phyloP scores from a whole-genome alignment of 1,140 invertebrate species.

The Micrasema minimum region DNA sequence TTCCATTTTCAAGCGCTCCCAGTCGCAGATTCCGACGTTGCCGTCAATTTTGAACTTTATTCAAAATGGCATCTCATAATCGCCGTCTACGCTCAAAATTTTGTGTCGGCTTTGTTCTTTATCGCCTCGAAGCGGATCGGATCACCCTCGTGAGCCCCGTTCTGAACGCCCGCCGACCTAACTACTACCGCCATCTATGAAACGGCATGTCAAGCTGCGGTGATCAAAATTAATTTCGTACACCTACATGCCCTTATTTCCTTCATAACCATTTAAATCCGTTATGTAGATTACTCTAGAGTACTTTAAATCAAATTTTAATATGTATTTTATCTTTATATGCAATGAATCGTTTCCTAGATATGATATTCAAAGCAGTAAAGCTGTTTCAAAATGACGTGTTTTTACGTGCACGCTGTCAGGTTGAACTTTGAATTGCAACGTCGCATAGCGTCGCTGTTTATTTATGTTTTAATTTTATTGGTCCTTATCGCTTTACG shows the following conservation, averaged over 20 bases:
- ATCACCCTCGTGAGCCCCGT: conserved; percentile 28
- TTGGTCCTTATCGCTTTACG: conserved; percentile 16
- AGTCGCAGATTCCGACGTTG: conserved; percentile 26
- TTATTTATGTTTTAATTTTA: conserved; percentile 34
- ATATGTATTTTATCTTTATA: too few relatives aligned
- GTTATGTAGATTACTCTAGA: too few relatives aligned
- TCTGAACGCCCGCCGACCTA: not conserved
- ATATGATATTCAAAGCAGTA: too few relatives aligned
- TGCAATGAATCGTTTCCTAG: too few relatives aligned
- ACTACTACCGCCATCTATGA: conserved; percentile 27
- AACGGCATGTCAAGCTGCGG: conserved; percentile 21
- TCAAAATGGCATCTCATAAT: conserved; percentile 29
- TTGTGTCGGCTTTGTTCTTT: conserved; percentile 29
- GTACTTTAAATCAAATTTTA: too few relatives aligned
- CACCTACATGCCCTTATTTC: not conserved
- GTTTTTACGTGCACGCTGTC: not conserved
- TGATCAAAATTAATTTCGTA: not conserved
- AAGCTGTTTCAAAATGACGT: too few relatives aligned
- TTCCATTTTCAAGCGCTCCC: conserved; percentile 25
- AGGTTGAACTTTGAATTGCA: conserved; percentile 30
- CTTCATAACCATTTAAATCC: too few relatives aligned
- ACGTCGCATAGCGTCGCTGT: conserved; percentile 25
- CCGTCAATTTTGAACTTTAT: conserved; percentile 30
- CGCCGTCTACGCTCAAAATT: conserved; percentile 32
- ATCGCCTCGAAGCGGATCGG: conserved; percentile 20